phyloP scores from a whole-genome alignment of 1,140 invertebrate species.

The Tetramorium simillimum region DNA sequence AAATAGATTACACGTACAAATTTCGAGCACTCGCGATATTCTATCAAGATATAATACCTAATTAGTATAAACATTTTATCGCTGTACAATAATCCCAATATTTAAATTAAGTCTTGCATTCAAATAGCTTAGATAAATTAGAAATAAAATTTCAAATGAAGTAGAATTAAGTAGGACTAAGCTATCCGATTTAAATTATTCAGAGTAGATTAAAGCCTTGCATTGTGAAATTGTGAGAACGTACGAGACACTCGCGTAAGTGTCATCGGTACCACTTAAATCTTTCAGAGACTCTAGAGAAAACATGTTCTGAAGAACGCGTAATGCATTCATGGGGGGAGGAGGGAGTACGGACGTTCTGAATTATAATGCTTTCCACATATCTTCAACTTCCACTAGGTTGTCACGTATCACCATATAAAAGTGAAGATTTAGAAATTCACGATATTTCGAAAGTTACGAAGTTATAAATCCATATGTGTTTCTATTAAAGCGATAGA shows the following conservation, averaged over 20 bases:
- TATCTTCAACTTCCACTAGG: constrained; percentile 1
- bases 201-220: neutral
- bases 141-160: neutral
- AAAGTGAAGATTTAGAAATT: constrained; percentile 24
- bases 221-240: constrained; percentile 7
- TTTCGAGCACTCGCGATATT: neutral
- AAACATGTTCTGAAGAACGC: neutral
- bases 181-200: neutral
- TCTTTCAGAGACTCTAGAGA: constrained; percentile 8
- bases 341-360: neutral
- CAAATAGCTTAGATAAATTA: neutral
- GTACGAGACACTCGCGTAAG: neutral
- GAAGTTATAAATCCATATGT: neutral
- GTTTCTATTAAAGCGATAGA: neutral
- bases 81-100: neutral
- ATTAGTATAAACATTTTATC: neutral
- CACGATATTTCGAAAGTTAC: constrained; percentile 18
- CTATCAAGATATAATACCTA: neutral
- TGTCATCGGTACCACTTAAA: neutral
- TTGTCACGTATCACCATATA: neutral
- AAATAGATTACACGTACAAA: neutral
- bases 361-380: constrained; percentile 27
- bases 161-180: neutral
- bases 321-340: neutral
- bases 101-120: neutral